Conservation (phyloP, 2,797 vertebrate species). For the Rhynchonycteris naso region DNA sequence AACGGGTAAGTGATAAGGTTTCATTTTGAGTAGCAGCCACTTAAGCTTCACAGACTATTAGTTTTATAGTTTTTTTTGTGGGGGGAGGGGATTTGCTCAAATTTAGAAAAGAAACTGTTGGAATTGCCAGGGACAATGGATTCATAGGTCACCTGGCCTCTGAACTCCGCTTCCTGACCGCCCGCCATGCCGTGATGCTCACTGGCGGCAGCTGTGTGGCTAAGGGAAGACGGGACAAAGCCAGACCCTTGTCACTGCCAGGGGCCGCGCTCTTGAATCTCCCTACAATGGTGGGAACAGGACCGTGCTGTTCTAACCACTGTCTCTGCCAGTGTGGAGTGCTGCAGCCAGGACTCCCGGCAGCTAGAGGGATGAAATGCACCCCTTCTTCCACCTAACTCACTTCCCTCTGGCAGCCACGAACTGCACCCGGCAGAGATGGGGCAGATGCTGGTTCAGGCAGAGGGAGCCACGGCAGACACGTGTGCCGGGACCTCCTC, state of each 20-base stretch:
- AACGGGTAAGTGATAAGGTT: background rate
- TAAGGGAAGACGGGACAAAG: rapidly evolving
- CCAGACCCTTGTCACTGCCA: background rate
- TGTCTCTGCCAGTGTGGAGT: rapidly evolving
- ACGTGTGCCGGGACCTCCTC: background rate
- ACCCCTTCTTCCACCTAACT: background rate
- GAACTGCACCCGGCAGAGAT: background rate
- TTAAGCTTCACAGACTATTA: background rate
- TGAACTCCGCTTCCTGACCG: background rate
- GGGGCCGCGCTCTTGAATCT: background rate
- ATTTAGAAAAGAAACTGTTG: background rate
- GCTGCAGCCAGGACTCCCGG: background rate
- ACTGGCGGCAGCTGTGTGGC: rapidly evolving
- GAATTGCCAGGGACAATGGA: background rate
- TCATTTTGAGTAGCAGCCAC: background rate
- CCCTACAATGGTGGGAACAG: rapidly evolving
- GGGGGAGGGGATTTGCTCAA: background rate
- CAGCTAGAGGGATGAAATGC: background rate
- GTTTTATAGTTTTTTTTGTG: background rate
- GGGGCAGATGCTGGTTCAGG: background rate
- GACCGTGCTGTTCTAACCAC: too few species aligned
- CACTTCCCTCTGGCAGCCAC: background rate
- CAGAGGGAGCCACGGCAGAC: background rate
- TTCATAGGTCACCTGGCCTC: background rate
- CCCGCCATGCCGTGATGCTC: rapidly evolving